phyloP scores from a whole-genome alignment of 2,113 vertebrate species.

The Psilopogon haemacephalus region DNA sequence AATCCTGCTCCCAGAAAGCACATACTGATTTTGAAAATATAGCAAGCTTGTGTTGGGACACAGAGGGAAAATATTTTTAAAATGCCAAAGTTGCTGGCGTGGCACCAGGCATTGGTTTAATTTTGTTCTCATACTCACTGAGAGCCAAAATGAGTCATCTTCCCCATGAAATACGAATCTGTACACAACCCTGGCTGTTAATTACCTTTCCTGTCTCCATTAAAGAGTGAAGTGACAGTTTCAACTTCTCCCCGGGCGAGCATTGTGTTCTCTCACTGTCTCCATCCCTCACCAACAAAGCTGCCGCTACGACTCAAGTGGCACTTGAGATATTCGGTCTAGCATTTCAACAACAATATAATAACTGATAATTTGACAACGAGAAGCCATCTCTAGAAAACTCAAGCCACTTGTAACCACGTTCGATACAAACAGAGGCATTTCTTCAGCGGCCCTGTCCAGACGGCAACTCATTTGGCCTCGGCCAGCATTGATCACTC shows the following conservation, averaged over 20 bases:
- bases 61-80: conserved; percentile 44
- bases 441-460: not conserved
- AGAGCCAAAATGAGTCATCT: conserved; percentile 56
- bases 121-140: conserved; percentile 37
- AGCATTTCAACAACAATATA: conserved; percentile 48
- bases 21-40: conserved; percentile 23
- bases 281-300: conserved; percentile 47
- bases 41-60: conserved; percentile 4
- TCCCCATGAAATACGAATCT: conserved; percentile 65
- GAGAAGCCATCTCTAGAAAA: conserved; percentile 57
- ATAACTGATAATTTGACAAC: conserved; percentile 52
- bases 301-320: conserved; percentile 58
- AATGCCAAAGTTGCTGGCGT: conserved; percentile 44
- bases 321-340: conserved; percentile 54
- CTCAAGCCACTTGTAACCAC: not conserved
- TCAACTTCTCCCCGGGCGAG: conserved; percentile 70
- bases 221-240: conserved; percentile 70
- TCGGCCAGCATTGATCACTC: accelerated
- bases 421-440: not conserved
- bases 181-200: conserved; percentile 70
- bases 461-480: not conserved
- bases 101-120: conserved; percentile 46
- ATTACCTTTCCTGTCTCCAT: conserved; percentile 71
- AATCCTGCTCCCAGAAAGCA: not conserved
- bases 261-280: conserved; percentile 39